Evolutionary conservation across 2,888 invertebrate genomes (phyloP).

Genomic region (Aplocera efformata): DNA sequence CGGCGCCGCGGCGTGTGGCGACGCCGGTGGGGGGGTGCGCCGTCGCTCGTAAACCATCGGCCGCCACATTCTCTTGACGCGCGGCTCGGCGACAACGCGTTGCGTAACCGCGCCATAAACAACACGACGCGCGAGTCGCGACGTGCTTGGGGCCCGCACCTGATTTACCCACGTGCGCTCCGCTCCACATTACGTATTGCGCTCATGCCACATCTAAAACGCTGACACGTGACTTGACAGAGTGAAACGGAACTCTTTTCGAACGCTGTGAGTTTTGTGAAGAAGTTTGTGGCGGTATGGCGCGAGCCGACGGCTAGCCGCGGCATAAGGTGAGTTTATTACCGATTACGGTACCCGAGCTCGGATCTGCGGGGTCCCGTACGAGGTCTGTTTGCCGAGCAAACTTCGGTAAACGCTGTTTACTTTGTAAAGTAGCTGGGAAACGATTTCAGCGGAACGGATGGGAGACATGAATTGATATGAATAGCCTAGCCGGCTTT

Average conservation of each 20-base stretch:
- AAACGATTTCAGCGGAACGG: constrained; percentile 37
- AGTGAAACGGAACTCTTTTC: constrained; percentile 67
- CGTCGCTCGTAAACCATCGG: constrained; percentile 79
- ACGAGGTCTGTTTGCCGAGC: constrained; percentile 57
- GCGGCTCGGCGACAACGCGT: constrained; percentile 79
- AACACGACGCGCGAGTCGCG: constrained; percentile 45
- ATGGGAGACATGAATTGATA: constrained; percentile 30
- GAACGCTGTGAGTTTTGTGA: constrained; percentile 72
- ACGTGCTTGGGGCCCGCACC: constrained; percentile 63
- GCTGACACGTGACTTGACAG: constrained; percentile 74
- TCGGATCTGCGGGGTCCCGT: constrained; percentile 54
- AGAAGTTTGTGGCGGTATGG: constrained; percentile 71
- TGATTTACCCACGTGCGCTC: constrained; percentile 70
- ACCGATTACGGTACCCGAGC: constrained; percentile 71
- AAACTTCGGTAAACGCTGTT: constrained; percentile 62
- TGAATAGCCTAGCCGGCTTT: constrained; percentile 42
- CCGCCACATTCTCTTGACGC: constrained; percentile 79
- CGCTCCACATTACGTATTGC: constrained; percentile 71
- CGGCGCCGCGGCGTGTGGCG: constrained; percentile 78
- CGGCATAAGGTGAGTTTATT: constrained; percentile 78
- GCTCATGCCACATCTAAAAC: constrained; percentile 74
- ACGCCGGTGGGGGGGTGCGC: constrained; percentile 68
- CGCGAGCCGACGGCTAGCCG: constrained; percentile 73
- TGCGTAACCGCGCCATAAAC: constrained; percentile 79
- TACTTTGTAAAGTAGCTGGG: constrained; percentile 40